phyloP scores from a whole-genome alignment of 2,797 vertebrate species.

The Falco biarmicus region DNA sequence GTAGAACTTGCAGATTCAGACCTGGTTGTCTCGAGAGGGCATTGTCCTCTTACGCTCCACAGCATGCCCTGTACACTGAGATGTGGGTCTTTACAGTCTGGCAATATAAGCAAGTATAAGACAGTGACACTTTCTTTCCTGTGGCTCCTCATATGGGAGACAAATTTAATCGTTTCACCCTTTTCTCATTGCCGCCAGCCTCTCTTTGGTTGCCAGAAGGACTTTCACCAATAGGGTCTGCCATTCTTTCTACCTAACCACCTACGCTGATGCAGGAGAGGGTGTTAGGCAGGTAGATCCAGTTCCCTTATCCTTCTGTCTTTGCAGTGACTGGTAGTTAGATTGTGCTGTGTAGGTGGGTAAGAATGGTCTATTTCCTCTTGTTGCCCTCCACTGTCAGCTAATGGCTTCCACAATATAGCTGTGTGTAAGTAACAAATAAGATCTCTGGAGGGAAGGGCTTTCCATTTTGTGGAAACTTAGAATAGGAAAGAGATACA shows the following conservation, averaged over 20 bases:
- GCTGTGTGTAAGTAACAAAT: neutral
- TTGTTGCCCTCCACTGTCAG: neutral
- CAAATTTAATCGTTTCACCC: neutral
- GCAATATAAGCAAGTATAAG: neutral
- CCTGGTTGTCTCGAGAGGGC: neutral
- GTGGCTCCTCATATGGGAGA: neutral
- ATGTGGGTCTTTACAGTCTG: fast-evolving
- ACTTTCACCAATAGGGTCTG: neutral
- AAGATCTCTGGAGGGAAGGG: neutral
- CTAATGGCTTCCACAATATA: neutral
- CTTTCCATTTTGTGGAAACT: neutral
- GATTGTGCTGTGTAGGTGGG: neutral
- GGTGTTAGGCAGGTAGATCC: neutral
- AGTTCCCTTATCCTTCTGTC: neutral
- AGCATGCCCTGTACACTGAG: too few species aligned
- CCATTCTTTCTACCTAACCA: neutral
- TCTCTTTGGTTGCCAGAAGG: neutral
- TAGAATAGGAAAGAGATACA: neutral
- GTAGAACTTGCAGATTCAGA: neutral
- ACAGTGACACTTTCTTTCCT: neutral
- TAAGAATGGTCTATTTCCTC: neutral
- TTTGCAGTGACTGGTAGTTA: neutral
- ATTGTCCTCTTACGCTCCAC: neutral
- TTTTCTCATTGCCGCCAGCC: neutral
- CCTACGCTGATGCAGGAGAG: neutral